These are phyloP conservation scores for Chloebia gouldiae DNA, from an alignment of 2,113 vertebrate genomes.

Conservation along the genomic window DNA sequence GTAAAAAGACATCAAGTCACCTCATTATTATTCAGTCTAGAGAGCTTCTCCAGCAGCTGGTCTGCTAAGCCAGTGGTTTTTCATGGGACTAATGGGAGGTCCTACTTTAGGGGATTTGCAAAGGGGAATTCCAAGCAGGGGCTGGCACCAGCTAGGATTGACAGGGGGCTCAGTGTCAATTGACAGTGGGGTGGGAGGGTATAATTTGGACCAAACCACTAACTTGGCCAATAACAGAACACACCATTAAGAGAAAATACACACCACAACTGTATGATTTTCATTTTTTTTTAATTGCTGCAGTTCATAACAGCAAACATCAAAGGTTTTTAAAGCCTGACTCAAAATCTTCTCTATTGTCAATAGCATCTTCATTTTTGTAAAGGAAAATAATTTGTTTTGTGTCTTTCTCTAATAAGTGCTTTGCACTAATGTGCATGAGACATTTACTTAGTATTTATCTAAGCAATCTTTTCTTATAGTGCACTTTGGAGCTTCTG, in stretches of 20 bases:
- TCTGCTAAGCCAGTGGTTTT: not conserved
- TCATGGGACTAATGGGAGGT: not conserved
- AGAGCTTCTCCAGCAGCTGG: not conserved
- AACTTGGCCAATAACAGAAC: too few species aligned
- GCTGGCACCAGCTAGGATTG: too few species aligned
- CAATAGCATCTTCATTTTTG: not conserved
- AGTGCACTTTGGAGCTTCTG: not conserved
- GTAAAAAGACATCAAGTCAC: not conserved
- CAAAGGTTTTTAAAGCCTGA: not conserved
- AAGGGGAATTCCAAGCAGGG: too few species aligned
- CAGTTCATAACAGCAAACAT: not conserved
- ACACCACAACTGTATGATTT: too few species aligned
- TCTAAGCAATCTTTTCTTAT: not conserved
- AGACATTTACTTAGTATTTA: not conserved
- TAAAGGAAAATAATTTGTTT: not conserved
- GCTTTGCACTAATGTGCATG: not conserved
- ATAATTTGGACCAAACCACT: too few species aligned
- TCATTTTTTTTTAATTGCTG: not conserved
- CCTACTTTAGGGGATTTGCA: too few species aligned
- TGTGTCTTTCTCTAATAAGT: not conserved
- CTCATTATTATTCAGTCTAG: not conserved
- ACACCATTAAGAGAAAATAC: too few species aligned
- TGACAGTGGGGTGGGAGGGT: too few species aligned
- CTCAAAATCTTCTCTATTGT: not conserved
- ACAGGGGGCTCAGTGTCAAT: too few species aligned